Percentiles rank a stretch among this genome's conserved stretches.
Conservation (phyloP, 2,888 invertebrate species). For the Icerya purchasi region DNA sequence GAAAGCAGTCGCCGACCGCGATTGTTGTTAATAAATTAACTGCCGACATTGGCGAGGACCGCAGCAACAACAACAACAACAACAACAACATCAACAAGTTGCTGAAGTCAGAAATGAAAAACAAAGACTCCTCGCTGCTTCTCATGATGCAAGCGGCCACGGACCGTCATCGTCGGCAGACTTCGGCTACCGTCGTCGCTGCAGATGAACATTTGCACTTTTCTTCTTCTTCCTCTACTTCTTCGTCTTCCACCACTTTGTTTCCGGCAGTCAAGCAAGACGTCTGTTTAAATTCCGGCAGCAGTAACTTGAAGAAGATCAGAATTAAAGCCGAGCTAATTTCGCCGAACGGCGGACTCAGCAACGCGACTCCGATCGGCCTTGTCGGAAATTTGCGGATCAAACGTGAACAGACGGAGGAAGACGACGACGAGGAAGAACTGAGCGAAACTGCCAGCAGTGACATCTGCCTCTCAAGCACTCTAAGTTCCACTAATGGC, state of each 20-base stretch:
- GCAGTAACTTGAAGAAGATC: conserved; percentile 1
- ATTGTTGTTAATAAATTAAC: background rate
- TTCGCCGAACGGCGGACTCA: conserved; percentile 9
- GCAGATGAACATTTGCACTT: background rate
- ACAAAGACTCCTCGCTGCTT: conserved; percentile 4
- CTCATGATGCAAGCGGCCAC: background rate
- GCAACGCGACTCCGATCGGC: conserved; percentile 6
- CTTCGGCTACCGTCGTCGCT: background rate
- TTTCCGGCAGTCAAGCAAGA: conserved; percentile 13
- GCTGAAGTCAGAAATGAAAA: conserved; percentile 6
- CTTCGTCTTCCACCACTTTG: conserved; percentile 8
- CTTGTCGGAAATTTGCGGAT: conserved; percentile 32
- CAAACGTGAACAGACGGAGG: no score
- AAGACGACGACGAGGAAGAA: conserved; percentile 16
- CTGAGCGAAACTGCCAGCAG: no score
- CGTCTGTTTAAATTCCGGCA: conserved; percentile 9
- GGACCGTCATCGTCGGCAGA: conserved; percentile 1
- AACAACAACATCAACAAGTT: background rate
- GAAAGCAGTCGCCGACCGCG: background rate
- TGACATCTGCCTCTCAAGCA: background rate
- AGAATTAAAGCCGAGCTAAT: conserved; percentile 17
- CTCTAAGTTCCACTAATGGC: conserved; percentile 12
- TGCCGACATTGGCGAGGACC: background rate
- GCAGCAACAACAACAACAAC: background rate
- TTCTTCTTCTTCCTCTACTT: no score